Conservation (phyloP, 2,888 invertebrate species). For the Napeogenes inachia region DNA sequence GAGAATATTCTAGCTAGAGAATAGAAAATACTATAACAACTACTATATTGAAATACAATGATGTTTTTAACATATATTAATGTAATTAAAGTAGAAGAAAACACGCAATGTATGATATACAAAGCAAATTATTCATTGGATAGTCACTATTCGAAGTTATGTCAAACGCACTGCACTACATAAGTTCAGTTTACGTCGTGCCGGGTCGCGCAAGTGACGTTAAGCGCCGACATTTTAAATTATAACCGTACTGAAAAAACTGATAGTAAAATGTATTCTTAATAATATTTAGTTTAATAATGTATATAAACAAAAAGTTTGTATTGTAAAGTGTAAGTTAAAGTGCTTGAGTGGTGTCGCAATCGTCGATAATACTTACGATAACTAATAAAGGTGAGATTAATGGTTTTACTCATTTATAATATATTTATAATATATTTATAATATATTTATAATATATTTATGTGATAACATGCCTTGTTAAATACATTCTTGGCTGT, state of each 20-base stretch:
- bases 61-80: background rate
- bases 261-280: no score
- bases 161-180: constrained; percentile 23
- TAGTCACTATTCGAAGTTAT: constrained; percentile 20
- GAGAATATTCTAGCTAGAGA: constrained; percentile 23
- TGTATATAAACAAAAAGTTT: no score
- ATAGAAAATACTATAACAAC: background rate
- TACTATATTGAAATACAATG: constrained; percentile 7
- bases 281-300: no score
- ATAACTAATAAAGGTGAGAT: constrained; percentile 20
- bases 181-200: constrained; percentile 55
- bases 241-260: background rate
- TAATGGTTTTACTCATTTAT: constrained; percentile 25
- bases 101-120: constrained; percentile 12
- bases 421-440: constrained; percentile 34
- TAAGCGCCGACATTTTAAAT: constrained; percentile 35
- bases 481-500: constrained; percentile 8
- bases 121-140: background rate
- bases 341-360: no score
- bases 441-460: constrained; percentile 30
- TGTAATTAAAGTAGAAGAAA: constrained; percentile 3
- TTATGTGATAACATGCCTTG: constrained; percentile 41
- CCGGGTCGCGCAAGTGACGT: constrained; percentile 46
- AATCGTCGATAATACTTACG: constrained; percentile 9
- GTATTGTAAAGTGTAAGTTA: no score